Evolutionary conservation across 1,140 invertebrate genomes (phyloP).

Genomic region (Tetramorium alpestre): DNA sequence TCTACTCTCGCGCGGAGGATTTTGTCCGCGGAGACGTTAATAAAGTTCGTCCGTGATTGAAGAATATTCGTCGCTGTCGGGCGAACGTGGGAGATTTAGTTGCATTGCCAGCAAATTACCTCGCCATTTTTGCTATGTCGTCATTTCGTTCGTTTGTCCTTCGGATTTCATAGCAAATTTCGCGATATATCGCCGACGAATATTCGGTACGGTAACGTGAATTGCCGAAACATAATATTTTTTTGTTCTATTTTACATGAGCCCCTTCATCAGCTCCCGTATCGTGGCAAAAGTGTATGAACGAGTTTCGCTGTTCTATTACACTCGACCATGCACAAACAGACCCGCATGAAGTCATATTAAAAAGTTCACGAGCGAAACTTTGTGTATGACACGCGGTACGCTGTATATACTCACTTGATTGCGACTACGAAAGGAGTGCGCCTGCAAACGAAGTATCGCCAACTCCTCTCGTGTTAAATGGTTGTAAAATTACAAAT

Average conservation of each 20-base stretch:
- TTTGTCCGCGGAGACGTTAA: conserved; percentile 23
- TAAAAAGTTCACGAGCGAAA: conserved; percentile 31
- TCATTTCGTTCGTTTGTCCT: neutral
- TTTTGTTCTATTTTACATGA: neutral
- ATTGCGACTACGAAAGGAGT: conserved; percentile 32
- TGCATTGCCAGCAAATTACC: neutral
- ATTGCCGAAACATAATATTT: conserved; percentile 1
- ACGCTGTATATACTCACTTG: neutral
- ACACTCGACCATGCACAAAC: neutral
- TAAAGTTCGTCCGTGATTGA: conserved; percentile 42
- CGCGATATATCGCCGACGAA: neutral
- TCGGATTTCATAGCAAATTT: neutral
- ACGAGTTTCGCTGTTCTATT: conserved; percentile 24
- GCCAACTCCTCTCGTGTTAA: conserved; percentile 13
- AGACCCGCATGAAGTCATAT: neutral
- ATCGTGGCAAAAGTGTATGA: neutral
- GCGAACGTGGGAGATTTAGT: neutral
- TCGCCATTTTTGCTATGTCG: neutral
- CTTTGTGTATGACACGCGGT: neutral
- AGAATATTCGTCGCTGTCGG: conserved; percentile 23
- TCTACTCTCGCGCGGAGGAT: conserved; percentile 31
- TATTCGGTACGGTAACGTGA: neutral
- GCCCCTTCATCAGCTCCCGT: neutral
- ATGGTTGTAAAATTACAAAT: conserved; percentile 51
- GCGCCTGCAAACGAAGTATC: neutral